Evolutionary conservation across 2,888 invertebrate species (phyloP), one percentile per base, ranked within the genome.

Genomic region (Conomelus anceps): DNA sequence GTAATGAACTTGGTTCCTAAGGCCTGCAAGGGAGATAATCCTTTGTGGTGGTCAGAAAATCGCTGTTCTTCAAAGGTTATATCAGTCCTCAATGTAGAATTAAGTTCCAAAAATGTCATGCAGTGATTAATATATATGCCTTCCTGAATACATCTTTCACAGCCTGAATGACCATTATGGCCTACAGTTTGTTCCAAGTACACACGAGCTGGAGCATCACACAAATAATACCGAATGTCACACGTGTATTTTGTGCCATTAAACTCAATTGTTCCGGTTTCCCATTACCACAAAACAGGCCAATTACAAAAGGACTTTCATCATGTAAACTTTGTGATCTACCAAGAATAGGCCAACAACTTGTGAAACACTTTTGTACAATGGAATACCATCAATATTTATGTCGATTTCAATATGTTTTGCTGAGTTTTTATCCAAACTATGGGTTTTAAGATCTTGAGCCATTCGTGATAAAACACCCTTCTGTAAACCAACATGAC

Each of bases 21-120:
- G 6, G 92, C 92, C 89, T 93, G 91, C 88, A 91, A 88, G 9
- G 91, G 89, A 26, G 91, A 89, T 20, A 88, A 24, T n/a, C 89
- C 90, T 22, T 90, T 88, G 87, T 92, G 92, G 34, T 91, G 91
- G 29, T 91, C 91, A 23, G 91, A 90, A 89, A 91, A 89, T 23
- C 89, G 88, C 88, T 91, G 90, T 11, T 84, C 85, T 84, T 22
- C 1, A 88, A 91, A 91, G 34, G 29, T 89, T 23, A 89, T 86
- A 86, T 91, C 90, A 20, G 91, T 90, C 89, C 91, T 89, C 85
- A 22, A 23, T 22, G 86, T 26, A 23, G 34, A 23, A 89, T 88
- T 34, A 22, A 23, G 11, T 23, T 90, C 89, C 22, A 89, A 88
- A 89, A 91, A 91, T 24, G 88, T 90, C 13, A 90, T 86, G 84